Evolutionary conservation across 2,888 invertebrate genomes (phyloP).

Genomic region (Hoplodrina ambigua): DNA sequence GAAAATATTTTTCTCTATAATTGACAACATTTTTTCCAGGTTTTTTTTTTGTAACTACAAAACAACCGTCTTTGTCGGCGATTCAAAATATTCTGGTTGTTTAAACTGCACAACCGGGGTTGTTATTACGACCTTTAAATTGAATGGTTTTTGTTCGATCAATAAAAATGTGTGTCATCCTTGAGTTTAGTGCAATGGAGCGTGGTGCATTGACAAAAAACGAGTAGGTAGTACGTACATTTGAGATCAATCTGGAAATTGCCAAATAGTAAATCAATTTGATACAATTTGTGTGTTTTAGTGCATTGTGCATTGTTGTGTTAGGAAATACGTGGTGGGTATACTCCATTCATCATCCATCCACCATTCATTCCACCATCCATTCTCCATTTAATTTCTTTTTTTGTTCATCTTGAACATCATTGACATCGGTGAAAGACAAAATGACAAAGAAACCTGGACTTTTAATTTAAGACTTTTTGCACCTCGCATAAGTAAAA

Average conservation of each 20-base stretch:
- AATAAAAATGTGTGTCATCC: constrained; percentile 85
- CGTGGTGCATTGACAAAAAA: constrained; percentile 69
- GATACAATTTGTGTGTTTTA: constrained; percentile 43
- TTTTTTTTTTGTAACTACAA: constrained; percentile 20
- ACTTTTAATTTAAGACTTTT: no score
- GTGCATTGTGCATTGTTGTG: constrained; percentile 41
- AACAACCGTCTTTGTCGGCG: constrained; percentile 60
- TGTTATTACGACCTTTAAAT: constrained; percentile 73
- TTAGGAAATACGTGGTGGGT: not conserved
- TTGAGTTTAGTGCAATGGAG: constrained; percentile 75
- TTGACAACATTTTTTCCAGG: constrained; percentile 55
- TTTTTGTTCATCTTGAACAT: no score
- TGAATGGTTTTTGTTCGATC: constrained; percentile 68
- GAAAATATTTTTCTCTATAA: constrained; percentile 60
- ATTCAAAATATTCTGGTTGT: constrained; percentile 62
- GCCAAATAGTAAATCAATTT: constrained; percentile 51
- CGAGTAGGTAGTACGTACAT: constrained; percentile 4
- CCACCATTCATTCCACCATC: no score
- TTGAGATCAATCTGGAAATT: constrained; percentile 53
- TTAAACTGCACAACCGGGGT: constrained; percentile 61
- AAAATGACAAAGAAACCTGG: no score
- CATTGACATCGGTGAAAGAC: no score
- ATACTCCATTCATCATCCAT: no score
- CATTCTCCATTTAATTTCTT: no score
- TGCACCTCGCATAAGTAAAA: no score